Conservation (phyloP, 2,797 vertebrate species). For the Xenopus petersii region DNA sequence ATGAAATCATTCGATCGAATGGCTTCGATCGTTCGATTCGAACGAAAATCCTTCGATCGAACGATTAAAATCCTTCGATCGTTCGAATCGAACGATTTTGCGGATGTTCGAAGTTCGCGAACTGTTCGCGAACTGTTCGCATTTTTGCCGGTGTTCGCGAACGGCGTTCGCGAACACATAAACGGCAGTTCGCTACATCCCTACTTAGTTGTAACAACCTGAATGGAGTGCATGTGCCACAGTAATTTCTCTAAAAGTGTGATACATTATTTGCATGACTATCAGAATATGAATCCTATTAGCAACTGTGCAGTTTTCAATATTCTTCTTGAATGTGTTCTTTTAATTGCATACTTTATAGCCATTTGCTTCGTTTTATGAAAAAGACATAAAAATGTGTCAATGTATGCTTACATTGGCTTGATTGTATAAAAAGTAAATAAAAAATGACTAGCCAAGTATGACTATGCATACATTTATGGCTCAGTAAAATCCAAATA, state of each 20-base stretch:
- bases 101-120: too few relatives aligned
- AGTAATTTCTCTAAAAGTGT: constrained; percentile 21
- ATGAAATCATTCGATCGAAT: too few relatives aligned
- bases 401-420: background rate
- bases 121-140: too few relatives aligned
- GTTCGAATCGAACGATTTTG: too few relatives aligned
- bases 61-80: too few relatives aligned
- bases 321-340: background rate
- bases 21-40: too few relatives aligned
- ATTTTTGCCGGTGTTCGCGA: too few relatives aligned
- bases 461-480: background rate
- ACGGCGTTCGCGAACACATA: too few relatives aligned
- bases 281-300: constrained; percentile 10
- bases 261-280: constrained; percentile 22
- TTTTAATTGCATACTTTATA: background rate
- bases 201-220: constrained; percentile 18
- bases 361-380: background rate
- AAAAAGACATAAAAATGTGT: background rate
- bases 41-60: too few relatives aligned
- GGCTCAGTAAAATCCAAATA: background rate
- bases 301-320: background rate
- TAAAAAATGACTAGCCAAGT: background rate
- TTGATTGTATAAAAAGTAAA: background rate
- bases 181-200: too few relatives aligned
- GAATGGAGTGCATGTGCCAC: constrained; percentile 28